These are phyloP conservation scores for Bursaphelenchus mucronatus DNA, from an alignment of 1,140 invertebrate species.

Conservation along the genomic window DNA sequence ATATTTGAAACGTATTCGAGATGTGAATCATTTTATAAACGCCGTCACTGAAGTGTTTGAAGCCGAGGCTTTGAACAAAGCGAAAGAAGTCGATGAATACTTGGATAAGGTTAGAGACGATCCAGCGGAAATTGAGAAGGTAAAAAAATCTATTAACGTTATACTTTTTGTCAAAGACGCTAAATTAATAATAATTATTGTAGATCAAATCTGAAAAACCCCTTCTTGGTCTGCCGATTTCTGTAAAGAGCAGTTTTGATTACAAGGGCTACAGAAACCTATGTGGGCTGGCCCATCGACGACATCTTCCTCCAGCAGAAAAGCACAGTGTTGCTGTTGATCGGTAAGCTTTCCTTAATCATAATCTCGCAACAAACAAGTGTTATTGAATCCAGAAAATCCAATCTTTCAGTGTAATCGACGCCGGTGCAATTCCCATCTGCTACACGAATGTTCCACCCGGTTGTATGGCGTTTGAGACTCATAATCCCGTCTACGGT, in stretches of 20 bases:
- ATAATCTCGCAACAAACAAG: slow-evolving; percentile 3
- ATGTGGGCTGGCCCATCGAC: slow-evolving; percentile 27
- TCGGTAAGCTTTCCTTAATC: slow-evolving; percentile 11
- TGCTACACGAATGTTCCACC: slow-evolving; percentile 80
- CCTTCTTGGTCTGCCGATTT: slow-evolving; percentile 54
- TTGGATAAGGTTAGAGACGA: slow-evolving; percentile 30
- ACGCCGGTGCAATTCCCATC: slow-evolving; percentile 74
- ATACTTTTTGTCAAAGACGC: slow-evolving; percentile 7
- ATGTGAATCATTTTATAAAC: slow-evolving; percentile 21
- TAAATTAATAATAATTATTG: slow-evolving; percentile 14
- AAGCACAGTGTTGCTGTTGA: slow-evolving; percentile 36
- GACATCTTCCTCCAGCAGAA: slow-evolving; percentile 19
- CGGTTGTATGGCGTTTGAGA: slow-evolving; percentile 66
- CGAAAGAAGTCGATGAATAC: slow-evolving; percentile 39
- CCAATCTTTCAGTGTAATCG: slow-evolving; percentile 34
- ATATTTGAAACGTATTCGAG: not conserved
- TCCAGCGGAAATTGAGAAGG: slow-evolving; percentile 40
- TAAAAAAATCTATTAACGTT: slow-evolving; percentile 20
- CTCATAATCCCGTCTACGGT: slow-evolving; percentile 80
- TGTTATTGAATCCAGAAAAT: not conserved
- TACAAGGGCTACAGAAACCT: slow-evolving; percentile 43
- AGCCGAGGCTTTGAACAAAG: slow-evolving; percentile 25
- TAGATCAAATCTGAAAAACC: slow-evolving; percentile 43
- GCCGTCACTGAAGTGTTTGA: slow-evolving; percentile 35
- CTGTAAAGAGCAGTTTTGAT: slow-evolving; percentile 54